Conservation (phyloP, 2,888 invertebrate genomes). For the Ormyrus nitidulus region DNA sequence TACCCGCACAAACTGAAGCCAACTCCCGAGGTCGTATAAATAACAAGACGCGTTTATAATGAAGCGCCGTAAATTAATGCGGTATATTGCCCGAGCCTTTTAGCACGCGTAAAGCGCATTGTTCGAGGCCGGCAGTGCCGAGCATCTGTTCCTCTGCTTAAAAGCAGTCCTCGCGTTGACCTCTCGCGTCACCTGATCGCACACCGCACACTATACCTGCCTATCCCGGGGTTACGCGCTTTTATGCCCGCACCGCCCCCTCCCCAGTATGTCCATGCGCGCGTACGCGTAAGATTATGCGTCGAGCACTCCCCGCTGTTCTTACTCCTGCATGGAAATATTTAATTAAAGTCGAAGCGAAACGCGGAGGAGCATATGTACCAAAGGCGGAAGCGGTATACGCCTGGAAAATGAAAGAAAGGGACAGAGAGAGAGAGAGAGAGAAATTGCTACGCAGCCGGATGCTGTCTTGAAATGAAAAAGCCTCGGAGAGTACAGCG, state of each 20-base stretch:
- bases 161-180: no score
- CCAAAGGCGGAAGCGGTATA: not conserved
- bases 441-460: conserved; percentile 26
- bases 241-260: no score
- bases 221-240: no score
- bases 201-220: no score
- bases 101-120: conserved; percentile 23
- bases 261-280: not conserved
- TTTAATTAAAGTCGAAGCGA: conserved; percentile 68
- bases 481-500: not conserved
- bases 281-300: not conserved
- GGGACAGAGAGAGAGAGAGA: conserved; percentile 36
- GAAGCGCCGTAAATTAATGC: conserved; percentile 38
- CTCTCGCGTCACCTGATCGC: no score
- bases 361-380: conserved; percentile 61
- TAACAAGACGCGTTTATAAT: conserved; percentile 2
- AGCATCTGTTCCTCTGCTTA: not conserved
- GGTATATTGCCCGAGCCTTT: not conserved
- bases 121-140: not conserved
- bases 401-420: conserved; percentile 3
- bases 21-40: no score
- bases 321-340: conserved; percentile 67
- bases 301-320: not conserved
- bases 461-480: not conserved
- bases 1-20: no score